Evolutionary conservation across 2,113 vertebrate genomes (phyloP), one percentile per base, ranked within the genome.

Genomic region (Machaerirhynchus nigripectus): DNA sequence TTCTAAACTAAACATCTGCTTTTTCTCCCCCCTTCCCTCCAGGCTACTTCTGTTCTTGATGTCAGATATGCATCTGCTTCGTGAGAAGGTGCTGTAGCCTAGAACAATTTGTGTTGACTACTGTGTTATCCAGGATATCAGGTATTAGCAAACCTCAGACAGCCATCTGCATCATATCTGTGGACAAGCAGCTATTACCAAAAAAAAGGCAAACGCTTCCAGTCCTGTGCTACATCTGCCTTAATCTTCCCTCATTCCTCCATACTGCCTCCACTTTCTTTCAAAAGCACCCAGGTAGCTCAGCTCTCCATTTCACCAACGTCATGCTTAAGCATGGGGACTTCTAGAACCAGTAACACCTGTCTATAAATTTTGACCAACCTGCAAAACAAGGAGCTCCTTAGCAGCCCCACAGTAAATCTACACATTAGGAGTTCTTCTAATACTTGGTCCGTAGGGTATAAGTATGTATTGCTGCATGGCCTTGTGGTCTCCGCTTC

Each of bases 111-210:
- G 95, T 96, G 76, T 97, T 98, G 98, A 97, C 98, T 97, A 93
- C 98, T 97, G 93, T 92, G 97, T 97, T 94, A 89, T 93, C 97
- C 97, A 94, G 96, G 96, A 96, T 95, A 97, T 98, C 98, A 98
- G 98, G 98, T 98, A 97, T 98, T 97, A 97, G 93, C 85, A 95
- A 98, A 97, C 97, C 95, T 97, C 98, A 96, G 97, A 97, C 96
- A 97, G 97, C 98, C 98, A 97, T 97, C 98, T 95, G 96, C 98
- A 97, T 97, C 98, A 90, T 98, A 97, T 97, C 97, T 97, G 97
- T 98, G 98, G 98, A 98, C 98, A 98, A 98, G 98, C 98, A 98
- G 98, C 98, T 98, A 97, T 97, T 98, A 98, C 98, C 98, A 98
- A 98, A 97, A 95, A 89, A 96, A 98, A 97, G 97, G 98, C 98